A percentile compares a stretch with the other conserved stretches of the same genome.
Evolutionary conservation across 1,140 invertebrate species (phyloP).

Genomic region (Tetranychus urticae): DNA sequence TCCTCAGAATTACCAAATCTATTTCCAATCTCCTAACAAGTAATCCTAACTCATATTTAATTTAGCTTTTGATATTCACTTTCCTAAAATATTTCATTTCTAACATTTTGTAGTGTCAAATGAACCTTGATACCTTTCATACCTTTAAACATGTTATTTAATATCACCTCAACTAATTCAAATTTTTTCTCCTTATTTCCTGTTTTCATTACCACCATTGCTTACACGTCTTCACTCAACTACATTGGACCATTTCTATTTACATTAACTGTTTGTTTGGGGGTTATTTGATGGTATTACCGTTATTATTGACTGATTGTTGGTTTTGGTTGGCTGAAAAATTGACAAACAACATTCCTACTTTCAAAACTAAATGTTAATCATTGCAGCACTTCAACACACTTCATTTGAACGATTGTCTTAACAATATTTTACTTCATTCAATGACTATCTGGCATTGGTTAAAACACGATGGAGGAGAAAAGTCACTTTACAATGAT

Average conservation of each 20-base stretch:
- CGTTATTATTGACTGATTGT: too few relatives aligned
- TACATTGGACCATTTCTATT: too few relatives aligned
- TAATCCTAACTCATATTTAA: too few relatives aligned
- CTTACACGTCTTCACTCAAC: neutral
- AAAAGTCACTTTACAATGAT: slow-evolving; percentile 2
- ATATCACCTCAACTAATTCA: neutral
- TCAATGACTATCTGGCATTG: slow-evolving; percentile 8
- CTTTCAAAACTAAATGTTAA: too few relatives aligned
- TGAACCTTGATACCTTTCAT: neutral
- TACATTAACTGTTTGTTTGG: too few relatives aligned
- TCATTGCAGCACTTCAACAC: slow-evolving; percentile 7
- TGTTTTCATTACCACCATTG: neutral
- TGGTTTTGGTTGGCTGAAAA: too few relatives aligned
- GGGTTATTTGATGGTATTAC: too few relatives aligned
- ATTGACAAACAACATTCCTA: too few relatives aligned
- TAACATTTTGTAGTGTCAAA: neutral
- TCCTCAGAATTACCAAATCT: too few relatives aligned
- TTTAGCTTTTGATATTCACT: neutral
- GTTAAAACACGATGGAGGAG: slow-evolving; percentile 5
- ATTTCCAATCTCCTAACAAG: too few relatives aligned
- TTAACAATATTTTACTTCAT: slow-evolving; percentile 5
- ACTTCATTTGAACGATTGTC: slow-evolving; percentile 2
- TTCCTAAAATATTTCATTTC: neutral
- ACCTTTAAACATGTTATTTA: neutral
- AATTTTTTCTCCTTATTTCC: neutral